Percentiles rank a stretch among this genome's conserved stretches.
phyloP scores from a whole-genome alignment of 2,113 vertebrate genomes.

The Gulo gulo region DNA sequence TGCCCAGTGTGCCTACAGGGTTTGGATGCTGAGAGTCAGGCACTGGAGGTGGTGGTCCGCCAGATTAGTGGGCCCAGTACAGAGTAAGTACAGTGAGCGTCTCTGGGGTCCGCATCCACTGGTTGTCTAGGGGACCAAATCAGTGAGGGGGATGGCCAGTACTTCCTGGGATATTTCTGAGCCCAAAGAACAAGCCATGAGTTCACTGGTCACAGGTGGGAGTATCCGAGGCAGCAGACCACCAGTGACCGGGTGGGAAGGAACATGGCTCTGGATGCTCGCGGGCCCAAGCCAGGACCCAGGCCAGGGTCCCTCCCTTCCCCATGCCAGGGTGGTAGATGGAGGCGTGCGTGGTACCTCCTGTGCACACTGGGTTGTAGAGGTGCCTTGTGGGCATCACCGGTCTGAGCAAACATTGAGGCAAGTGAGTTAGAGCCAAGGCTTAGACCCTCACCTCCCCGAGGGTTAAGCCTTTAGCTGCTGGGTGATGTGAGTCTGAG shows the following conservation, averaged over 20 bases:
- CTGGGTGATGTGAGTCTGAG: neutral
- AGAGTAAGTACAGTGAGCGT: neutral
- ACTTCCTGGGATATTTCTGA: neutral
- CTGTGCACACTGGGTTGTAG: fast-evolving
- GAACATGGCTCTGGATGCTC: neutral
- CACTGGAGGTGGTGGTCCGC: fast-evolving
- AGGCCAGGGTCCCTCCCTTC: neutral
- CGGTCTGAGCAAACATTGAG: neutral
- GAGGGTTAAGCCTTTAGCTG: neutral
- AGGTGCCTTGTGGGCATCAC: neutral
- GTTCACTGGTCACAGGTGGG: neutral
- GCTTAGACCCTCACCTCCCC: neutral
- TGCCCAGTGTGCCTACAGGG: too few species aligned
- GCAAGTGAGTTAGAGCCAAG: neutral
- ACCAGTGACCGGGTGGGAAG: neutral
- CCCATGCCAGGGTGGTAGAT: neutral
- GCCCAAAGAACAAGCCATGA: neutral
- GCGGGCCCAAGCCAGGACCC: neutral
- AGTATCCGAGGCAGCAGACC: neutral
- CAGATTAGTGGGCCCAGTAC: too few species aligned
- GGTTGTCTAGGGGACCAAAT: neutral
- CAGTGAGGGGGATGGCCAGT: neutral
- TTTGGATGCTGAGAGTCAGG: neutral
- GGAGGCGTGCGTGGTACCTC: neutral
- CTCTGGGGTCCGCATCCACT: neutral